Percentiles rank a stretch among this genome's conserved stretches.
Conservation (phyloP, 2,797 vertebrate species). For the Ciconia nigra region DNA sequence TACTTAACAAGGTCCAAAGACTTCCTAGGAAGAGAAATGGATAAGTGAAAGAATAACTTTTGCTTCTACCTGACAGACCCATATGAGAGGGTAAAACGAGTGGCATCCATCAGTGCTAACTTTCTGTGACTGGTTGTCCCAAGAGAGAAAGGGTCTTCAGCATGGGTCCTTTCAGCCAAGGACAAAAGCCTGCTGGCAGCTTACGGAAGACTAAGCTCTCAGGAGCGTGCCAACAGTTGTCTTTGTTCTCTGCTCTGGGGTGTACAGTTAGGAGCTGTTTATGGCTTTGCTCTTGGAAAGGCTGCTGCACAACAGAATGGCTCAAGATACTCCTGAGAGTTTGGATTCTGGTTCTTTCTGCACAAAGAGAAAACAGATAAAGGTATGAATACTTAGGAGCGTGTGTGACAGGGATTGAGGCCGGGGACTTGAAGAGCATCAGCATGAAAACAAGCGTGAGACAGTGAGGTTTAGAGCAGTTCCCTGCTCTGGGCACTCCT, state of each 20-base stretch:
- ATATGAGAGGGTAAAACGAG: not conserved
- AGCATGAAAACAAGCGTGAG: not conserved
- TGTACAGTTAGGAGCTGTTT: not conserved
- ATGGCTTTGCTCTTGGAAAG: not conserved
- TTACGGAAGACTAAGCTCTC: not conserved
- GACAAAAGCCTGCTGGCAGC: not conserved
- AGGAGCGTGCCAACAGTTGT: accelerated
- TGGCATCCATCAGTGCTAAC: not conserved
- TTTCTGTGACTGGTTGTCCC: not conserved
- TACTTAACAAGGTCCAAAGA: not conserved
- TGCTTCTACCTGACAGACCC: not conserved
- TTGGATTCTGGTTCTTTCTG: not conserved
- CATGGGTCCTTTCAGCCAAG: not conserved
- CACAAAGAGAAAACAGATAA: not conserved
- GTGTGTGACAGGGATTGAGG: not conserved
- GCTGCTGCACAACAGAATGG: not conserved
- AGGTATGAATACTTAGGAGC: not conserved
- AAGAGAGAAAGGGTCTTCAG: not conserved
- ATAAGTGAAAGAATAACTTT: not conserved
- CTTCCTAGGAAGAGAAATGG: not conserved
- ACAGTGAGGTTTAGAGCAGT: not conserved
- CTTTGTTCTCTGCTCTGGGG: not conserved
- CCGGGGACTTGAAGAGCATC: not conserved
- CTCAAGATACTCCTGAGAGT: not conserved
- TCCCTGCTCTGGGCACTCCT: not conserved